Conservation (phyloP, 2,113 vertebrate species). For the Strix aluco region DNA sequence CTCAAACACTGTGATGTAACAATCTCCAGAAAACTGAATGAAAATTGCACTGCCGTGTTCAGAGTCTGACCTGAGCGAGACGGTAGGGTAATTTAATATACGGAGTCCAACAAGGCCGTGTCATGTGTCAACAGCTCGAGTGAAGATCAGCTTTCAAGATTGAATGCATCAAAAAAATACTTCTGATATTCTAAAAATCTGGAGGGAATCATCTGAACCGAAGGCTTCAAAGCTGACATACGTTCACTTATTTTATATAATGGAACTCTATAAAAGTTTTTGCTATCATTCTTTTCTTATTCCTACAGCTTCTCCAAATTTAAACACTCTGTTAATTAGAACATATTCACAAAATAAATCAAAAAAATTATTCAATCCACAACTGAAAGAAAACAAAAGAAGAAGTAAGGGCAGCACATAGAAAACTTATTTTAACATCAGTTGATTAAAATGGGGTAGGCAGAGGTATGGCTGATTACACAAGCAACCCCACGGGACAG, state of each 20-base stretch:
- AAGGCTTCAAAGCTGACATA: not conserved
- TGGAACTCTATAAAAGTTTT: rapidly evolving
- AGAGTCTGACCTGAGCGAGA: not conserved
- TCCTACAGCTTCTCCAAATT: not conserved
- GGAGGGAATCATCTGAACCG: not conserved
- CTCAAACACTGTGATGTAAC: not conserved
- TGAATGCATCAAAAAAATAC: not conserved
- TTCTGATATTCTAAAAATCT: not conserved
- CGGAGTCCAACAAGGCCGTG: not conserved
- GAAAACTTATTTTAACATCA: not conserved
- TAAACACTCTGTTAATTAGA: not conserved
- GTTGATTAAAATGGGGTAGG: not conserved
- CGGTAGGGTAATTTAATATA: not conserved
- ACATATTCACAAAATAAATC: not conserved
- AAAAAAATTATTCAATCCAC: not conserved
- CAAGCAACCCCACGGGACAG: not conserved
- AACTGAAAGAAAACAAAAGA: not conserved
- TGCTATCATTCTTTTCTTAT: not conserved
- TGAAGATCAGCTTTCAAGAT: not conserved
- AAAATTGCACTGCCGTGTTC: not conserved
- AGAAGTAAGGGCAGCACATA: not conserved
- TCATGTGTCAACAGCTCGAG: not conserved
- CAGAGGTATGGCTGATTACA: not conserved
- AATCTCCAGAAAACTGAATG: not conserved
- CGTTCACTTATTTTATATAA: not conserved